A percentile compares a stretch with the other conserved stretches of the same genome.
Evolutionary conservation across 1,140 invertebrate genomes (phyloP).

Genomic region (Drosophila varians): DNA sequence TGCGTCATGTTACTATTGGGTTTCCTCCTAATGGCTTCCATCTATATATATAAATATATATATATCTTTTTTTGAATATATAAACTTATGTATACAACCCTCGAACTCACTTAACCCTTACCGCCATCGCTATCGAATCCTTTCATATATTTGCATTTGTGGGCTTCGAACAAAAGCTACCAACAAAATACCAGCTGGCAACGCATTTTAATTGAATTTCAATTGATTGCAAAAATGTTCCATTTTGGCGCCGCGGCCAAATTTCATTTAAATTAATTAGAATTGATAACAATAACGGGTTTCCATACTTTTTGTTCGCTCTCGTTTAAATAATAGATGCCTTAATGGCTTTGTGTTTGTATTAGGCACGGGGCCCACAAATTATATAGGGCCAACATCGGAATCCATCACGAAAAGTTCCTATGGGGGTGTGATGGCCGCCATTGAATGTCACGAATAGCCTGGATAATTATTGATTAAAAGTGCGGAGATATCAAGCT

Average conservation of each 20-base stretch:
- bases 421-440: slow-evolving; percentile 12
- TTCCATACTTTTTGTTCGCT: slow-evolving; percentile 17
- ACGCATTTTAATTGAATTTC: slow-evolving; percentile 79
- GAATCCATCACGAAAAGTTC: slow-evolving; percentile 7
- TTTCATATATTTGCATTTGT: slow-evolving; percentile 34
- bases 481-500: slow-evolving; percentile 22
- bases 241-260: slow-evolving; percentile 53
- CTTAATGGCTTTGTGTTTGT: slow-evolving; percentile 52
- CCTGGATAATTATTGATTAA: slow-evolving; percentile 33
- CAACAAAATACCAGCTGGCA: slow-evolving; percentile 41
- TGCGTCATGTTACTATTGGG: slow-evolving; percentile 32
- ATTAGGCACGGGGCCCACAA: neutral
- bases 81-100: neutral
- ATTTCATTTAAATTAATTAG: slow-evolving; percentile 80
- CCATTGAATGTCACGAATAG: slow-evolving; percentile 2
- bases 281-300: slow-evolving; percentile 75
- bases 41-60: neutral
- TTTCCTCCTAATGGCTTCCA: slow-evolving; percentile 46
- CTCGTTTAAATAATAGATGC: slow-evolving; percentile 41
- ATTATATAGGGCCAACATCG: slow-evolving; percentile 14
- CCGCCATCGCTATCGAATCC: slow-evolving; percentile 1
- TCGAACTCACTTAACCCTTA: slow-evolving; percentile 31
- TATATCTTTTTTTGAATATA: slow-evolving; percentile 1
- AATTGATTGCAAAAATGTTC: slow-evolving; percentile 79
- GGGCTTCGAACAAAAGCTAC: slow-evolving; percentile 10